Evolutionary conservation across 2,888 invertebrate genomes (phyloP).

Genomic region (Napeogenes sylphis): DNA sequence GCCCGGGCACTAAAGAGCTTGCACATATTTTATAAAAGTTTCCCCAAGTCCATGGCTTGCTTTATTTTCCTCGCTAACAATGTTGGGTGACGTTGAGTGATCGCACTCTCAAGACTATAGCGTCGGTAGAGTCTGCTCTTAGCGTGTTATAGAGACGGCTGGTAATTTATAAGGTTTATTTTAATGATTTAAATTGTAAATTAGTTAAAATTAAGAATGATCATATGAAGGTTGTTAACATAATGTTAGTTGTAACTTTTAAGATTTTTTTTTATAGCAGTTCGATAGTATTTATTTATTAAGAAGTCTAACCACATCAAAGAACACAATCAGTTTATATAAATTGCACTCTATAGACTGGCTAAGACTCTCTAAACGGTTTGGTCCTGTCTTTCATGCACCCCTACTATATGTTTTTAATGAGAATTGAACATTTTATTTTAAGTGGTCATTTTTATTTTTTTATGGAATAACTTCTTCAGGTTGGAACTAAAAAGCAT

Average conservation of each 20-base stretch:
- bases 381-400: slow-evolving; percentile 36
- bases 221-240: no score
- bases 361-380: slow-evolving; percentile 57
- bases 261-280: background rate
- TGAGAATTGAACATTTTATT: no score
- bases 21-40: slow-evolving; percentile 60
- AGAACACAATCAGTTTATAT: slow-evolving; percentile 43
- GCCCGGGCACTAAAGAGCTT: slow-evolving; percentile 29
- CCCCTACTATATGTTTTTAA: slow-evolving; percentile 18
- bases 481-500: no score
- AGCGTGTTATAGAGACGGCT: slow-evolving; percentile 27
- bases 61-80: slow-evolving; percentile 63
- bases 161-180: slow-evolving; percentile 30
- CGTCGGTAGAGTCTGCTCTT: slow-evolving; percentile 27
- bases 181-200: slow-evolving; percentile 21
- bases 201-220: background rate
- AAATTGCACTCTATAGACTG: slow-evolving; percentile 56
- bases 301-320: slow-evolving; percentile 5
- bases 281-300: no score
- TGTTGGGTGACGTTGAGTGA: slow-evolving; percentile 61
- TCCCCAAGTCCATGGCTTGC: slow-evolving; percentile 45
- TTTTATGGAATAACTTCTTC: no score
- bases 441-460: no score
- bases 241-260: no score
- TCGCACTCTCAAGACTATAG: slow-evolving; percentile 38